Percentiles rank a stretch among this genome's conserved stretches.
Conservation (phyloP, 1,140 invertebrate species). For the Stegodyphus mimosarum region DNA sequence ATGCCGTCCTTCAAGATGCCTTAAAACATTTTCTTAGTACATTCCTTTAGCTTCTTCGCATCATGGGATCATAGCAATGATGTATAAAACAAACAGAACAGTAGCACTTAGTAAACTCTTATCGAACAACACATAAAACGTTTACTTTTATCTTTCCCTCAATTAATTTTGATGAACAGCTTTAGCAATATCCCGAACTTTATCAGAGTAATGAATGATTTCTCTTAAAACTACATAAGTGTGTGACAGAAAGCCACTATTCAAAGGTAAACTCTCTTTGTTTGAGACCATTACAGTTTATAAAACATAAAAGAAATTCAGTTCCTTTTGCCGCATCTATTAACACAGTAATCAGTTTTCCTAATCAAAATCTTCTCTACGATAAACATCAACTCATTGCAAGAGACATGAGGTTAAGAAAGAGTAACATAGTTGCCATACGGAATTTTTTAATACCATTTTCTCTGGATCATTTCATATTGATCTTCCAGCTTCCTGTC, state of each 20-base stretch:
- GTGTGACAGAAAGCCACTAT: constrained; percentile 90
- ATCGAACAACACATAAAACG: constrained; percentile 94
- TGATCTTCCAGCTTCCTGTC: too few relatives aligned
- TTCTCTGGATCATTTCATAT: too few relatives aligned
- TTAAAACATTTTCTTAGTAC: constrained; percentile 96
- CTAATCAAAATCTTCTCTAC: too few relatives aligned
- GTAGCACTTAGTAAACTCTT: constrained; percentile 97
- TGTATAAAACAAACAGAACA: constrained; percentile 71
- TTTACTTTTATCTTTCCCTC: constrained; percentile 66
- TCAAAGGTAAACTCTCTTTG: constrained; percentile 92
- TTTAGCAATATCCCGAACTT: constrained; percentile 76
- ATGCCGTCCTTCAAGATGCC: constrained; percentile 81
- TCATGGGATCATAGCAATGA: constrained; percentile 73
- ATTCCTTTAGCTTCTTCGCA: constrained; percentile 89
- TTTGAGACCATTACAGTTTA: constrained; percentile 80
- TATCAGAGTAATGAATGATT: constrained; percentile 86
- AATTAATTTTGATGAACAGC: constrained; percentile 35
- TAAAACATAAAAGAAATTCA: neutral
- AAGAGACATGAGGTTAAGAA: too few relatives aligned
- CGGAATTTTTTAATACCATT: too few relatives aligned
- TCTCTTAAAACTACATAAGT: constrained; percentile 94
- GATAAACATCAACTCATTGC: too few relatives aligned
- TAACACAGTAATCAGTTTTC: too few relatives aligned
- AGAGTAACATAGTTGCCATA: too few relatives aligned
- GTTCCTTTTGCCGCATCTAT: neutral